These are phyloP conservation scores for Euplagia quadripunctaria DNA, from an alignment of 2,888 invertebrate genomes.

Conservation along the genomic window DNA sequence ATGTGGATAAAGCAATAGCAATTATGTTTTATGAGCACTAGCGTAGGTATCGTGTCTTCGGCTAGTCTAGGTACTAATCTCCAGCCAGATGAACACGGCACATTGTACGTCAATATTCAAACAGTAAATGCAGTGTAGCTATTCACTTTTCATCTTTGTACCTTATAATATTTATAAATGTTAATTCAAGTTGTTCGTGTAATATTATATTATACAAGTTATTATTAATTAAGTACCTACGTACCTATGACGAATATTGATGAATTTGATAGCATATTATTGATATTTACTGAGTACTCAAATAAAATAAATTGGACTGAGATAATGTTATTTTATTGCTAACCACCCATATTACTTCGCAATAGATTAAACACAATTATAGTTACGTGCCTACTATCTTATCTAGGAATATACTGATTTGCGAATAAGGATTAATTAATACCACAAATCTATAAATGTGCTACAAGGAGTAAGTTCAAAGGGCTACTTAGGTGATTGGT, in stretches of 20 bases:
- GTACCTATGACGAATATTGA: conserved; percentile 37
- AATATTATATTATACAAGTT: conserved; percentile 27
- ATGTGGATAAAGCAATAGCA: neutral
- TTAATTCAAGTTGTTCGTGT: conserved; percentile 39
- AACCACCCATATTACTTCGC: conserved; percentile 9
- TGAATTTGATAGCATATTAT: conserved; percentile 41
- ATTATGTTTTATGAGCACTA: neutral
- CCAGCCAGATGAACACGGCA: conserved; percentile 8
- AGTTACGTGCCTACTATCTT: conserved; percentile 28
- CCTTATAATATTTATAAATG: conserved; percentile 24
- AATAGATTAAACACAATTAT: conserved; percentile 2
- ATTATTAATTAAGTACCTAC: conserved; percentile 20
- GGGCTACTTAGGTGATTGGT: conserved; percentile 10
- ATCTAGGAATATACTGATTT: conserved; percentile 33
- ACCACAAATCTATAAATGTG: neutral
- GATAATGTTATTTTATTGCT: conserved; percentile 55
- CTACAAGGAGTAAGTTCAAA: conserved; percentile 4
- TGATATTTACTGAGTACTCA: conserved; percentile 56
- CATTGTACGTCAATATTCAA: conserved; percentile 9
- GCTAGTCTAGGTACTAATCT: neutral
- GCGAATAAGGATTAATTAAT: conserved; percentile 16
- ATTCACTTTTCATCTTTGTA: conserved; percentile 23
- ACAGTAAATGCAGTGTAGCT: conserved; percentile 23
- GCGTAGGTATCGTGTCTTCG: neutral
- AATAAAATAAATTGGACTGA: conserved; percentile 62